Evolutionary conservation across 2,888 invertebrate genomes (phyloP), one percentile per base, ranked within the genome.

Genomic region (Scaptomyza parva): DNA sequence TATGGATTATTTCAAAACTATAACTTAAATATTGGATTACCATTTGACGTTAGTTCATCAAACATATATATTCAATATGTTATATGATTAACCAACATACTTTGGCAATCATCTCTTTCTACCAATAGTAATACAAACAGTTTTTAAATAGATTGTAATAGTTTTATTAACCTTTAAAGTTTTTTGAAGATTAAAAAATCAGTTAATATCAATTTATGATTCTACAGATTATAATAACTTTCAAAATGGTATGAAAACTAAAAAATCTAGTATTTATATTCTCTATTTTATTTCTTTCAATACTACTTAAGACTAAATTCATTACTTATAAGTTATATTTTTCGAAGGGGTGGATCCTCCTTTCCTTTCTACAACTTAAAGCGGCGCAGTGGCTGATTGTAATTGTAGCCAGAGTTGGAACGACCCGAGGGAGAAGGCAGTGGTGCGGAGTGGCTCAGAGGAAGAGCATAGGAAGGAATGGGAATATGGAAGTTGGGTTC

Each of bases 381-480:
- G 39, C 76, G 73, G 3, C 79, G 63, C 28, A 62, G 53, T 1
- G 89, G 89, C 30, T 70, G 53, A 37, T 75, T 65, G 64, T 90
- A 90, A 7, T 73, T 76, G 41, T 90, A 89, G 3, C 89, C 88
- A 1, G 53, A 22, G n/a, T 43, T 52, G 41, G 20, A 43, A 6
- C 14, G 45, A 9, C 20, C 41, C 2, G 37, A 8, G 26, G 63
- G 37, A 22, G 47, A 22, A 6, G 81, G 65, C 54, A 66, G 12
- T 1, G 67, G 5, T 2, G 54, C 52, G 33, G 50, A 61, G 8
- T 55, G 11, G 66, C 76, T 51, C 50, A 89, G 22, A 0, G 89
- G 89, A 0, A 84, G 78, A 1, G 89, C 90, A 51, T 90, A 90
- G 0, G 86, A 78, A 4, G 90, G 90, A 22, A 89, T 82, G 45